Conservation (phyloP, 1,140 invertebrate genomes). For the Brachionus koreanus region DNA sequence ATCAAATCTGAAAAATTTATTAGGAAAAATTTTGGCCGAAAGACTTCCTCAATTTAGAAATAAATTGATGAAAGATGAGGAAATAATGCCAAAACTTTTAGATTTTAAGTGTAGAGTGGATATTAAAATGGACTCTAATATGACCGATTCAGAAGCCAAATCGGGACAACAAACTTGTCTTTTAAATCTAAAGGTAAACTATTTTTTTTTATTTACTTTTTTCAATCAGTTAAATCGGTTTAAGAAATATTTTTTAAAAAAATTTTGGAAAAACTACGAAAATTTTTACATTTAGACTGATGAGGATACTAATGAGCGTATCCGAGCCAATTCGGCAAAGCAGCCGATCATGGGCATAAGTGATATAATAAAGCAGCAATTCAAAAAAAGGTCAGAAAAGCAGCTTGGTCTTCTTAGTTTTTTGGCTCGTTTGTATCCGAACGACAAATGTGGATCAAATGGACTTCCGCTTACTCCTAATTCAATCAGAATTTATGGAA, state of each 20-base stretch:
- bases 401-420: slow-evolving; percentile 77
- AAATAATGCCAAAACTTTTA: slow-evolving; percentile 18
- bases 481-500: slow-evolving; percentile 85
- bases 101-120: slow-evolving; percentile 32
- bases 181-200: slow-evolving; percentile 15
- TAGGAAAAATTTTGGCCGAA: slow-evolving; percentile 11
- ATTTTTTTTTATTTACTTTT: not conserved
- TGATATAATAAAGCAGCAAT: slow-evolving; percentile 17
- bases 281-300: slow-evolving; percentile 24
- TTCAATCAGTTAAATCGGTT: not conserved
- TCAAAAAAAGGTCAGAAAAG: slow-evolving; percentile 24
- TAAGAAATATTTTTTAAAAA: not conserved
- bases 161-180: slow-evolving; percentile 24
- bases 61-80: slow-evolving; percentile 8
- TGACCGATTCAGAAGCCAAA: not conserved
- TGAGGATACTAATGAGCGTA: not conserved
- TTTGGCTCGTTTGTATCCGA: slow-evolving; percentile 80
- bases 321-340: not conserved
- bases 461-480: slow-evolving; percentile 90
- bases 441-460: slow-evolving; percentile 88
- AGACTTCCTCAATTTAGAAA: not conserved
- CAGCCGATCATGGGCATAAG: slow-evolving; percentile 17
- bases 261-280: slow-evolving; percentile 15
- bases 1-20: slow-evolving; percentile 22
- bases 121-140: slow-evolving; percentile 19